phyloP scores from a whole-genome alignment of 2,113 vertebrate genomes.

The Cochlearius cochlearius region DNA sequence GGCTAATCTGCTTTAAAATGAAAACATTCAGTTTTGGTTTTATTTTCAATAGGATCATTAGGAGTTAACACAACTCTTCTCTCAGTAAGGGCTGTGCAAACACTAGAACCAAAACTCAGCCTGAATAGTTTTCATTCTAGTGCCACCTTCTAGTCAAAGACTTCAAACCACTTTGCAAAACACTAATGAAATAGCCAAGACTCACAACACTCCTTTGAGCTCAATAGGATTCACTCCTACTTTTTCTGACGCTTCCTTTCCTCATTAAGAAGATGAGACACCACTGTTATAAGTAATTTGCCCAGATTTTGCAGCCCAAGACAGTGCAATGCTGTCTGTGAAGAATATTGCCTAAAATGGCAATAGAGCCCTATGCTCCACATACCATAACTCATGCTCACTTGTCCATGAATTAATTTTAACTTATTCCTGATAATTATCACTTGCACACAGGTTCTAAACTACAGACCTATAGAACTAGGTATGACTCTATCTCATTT shows the following conservation, averaged over 20 bases:
- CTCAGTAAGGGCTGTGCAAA: background rate
- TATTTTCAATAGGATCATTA: background rate
- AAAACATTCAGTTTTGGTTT: background rate
- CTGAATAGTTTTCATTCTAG: background rate
- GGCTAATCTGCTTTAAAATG: background rate
- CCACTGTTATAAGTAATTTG: background rate
- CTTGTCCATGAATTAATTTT: background rate
- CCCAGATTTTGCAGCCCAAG: background rate
- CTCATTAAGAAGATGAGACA: background rate
- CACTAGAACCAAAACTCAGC: background rate
- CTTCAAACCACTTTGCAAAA: background rate
- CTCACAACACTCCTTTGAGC: background rate
- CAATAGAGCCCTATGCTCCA: background rate
- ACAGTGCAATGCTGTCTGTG: background rate
- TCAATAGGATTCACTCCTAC: background rate
- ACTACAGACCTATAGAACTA: background rate
- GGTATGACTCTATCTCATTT: background rate
- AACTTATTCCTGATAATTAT: background rate
- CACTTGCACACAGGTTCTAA: background rate
- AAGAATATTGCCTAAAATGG: background rate
- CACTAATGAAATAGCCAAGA: background rate
- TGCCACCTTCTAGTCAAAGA: background rate
- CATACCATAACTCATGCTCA: background rate
- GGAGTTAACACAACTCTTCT: background rate
- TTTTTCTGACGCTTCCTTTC: background rate